These are phyloP conservation scores for Phyllopteryx taeniolatus DNA, from an alignment of 2,113 vertebrate genomes.

Conservation along the genomic window DNA sequence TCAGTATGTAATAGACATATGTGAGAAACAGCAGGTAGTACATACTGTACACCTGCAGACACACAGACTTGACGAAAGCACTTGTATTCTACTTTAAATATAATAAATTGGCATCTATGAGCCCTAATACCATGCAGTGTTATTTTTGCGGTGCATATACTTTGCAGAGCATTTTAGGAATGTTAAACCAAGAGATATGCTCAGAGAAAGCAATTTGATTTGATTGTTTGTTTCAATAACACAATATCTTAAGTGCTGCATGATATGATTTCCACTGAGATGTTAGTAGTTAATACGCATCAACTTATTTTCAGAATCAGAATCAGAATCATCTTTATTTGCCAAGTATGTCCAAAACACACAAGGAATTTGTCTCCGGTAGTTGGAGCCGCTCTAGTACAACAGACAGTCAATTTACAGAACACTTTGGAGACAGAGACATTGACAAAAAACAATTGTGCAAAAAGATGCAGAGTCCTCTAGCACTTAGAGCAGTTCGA, in stretches of 20 bases:
- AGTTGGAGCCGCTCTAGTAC: too few species aligned
- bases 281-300: too few species aligned
- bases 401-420: too few species aligned
- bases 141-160: background rate
- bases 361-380: too few species aligned
- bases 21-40: conserved; percentile 13
- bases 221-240: background rate
- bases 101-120: background rate
- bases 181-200: background rate
- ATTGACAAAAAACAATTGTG: too few species aligned
- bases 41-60: background rate
- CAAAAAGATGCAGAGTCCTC: too few species aligned
- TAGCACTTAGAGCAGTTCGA: too few species aligned
- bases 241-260: background rate
- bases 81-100: background rate
- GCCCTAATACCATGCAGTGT: background rate
- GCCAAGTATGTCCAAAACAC: too few species aligned
- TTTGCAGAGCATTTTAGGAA: too few species aligned
- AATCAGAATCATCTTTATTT: too few species aligned
- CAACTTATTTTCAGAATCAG: too few species aligned
- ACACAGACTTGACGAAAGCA: background rate
- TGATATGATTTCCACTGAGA: background rate
- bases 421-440: too few species aligned
- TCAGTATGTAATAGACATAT: conserved; percentile 32
- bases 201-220: background rate